Evolutionary conservation across 1,140 invertebrate species (phyloP).

Genomic region (Scaptomyza montana): DNA sequence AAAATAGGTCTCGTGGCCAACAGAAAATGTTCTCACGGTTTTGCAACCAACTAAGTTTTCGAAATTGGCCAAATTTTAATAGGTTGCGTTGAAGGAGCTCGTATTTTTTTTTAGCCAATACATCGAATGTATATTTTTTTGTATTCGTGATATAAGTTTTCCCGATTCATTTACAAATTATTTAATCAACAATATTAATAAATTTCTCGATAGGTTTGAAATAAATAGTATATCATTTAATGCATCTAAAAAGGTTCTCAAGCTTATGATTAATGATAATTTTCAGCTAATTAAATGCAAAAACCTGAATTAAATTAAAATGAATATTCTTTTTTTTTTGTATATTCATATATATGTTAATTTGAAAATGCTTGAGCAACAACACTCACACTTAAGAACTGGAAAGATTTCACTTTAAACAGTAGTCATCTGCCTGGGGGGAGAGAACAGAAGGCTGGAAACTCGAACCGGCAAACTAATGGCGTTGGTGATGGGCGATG

Average conservation of each 20-base stretch:
- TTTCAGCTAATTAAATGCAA: slow-evolving; percentile 67
- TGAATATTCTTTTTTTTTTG: slow-evolving; percentile 17
- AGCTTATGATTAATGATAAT: slow-evolving; percentile 63
- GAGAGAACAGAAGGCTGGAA: slow-evolving; percentile 41
- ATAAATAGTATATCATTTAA: background rate
- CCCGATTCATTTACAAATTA: no score
- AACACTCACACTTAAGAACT: slow-evolving; percentile 8
- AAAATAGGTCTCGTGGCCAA: no score
- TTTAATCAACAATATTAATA: background rate
- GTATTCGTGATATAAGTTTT: no score
- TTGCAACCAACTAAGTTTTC: no score
- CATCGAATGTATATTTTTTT: no score
- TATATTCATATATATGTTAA: slow-evolving; percentile 10
- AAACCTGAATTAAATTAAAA: slow-evolving; percentile 32
- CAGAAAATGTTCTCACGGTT: no score
- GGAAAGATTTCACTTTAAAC: slow-evolving; percentile 59
- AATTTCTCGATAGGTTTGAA: background rate
- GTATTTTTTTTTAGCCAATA: no score
- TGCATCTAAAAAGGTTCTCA: slow-evolving; percentile 13
- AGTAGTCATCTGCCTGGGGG: slow-evolving; percentile 48
- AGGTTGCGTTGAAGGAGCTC: no score
- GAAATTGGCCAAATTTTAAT: no score
- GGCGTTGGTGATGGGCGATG: slow-evolving; percentile 38
- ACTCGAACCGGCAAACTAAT: slow-evolving; percentile 63
- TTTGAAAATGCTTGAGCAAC: slow-evolving; percentile 28